Base-by-base conservation (phyloP, 2,888 invertebrate species). In the Heliconius aoede region DNA sequence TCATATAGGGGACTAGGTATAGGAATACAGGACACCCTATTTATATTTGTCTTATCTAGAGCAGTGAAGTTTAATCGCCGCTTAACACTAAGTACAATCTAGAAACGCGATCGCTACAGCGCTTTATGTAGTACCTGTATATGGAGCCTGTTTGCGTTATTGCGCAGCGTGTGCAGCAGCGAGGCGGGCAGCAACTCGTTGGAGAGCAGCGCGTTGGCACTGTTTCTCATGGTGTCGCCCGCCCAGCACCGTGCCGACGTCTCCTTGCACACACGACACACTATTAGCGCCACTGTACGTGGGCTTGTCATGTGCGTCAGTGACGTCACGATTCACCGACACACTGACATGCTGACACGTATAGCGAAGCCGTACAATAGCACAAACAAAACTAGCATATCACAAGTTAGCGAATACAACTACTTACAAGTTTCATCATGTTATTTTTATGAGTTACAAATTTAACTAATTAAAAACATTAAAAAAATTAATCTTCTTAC, bases 131-230 rank as follows among this genome's bases (percentile, higher is more conserved):
- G 74, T 86, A 91, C 91, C 91, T 92, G 91, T 86, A 92, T 90
- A 80, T 90, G 91, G 80, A 89, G 84, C 65, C 89, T 86, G 84
- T 88, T 87, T 78, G 89, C 88, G 82, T 88, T 88, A 84, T 88
- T 88, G 76, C 89, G 84, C 80, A 91, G 86, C 68, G 89, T 86
- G 82, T 89, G 95, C 83, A 90, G 93, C 89, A 88, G 85, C 79
- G 89, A 86, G 76, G 95, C 95, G 80, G 96, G 95, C 84, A 95
- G 89, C 84, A 96, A 94, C 86, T 97, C 97, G 72, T 96, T 96
- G 60, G 97, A 96, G 62, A 97, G 93, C 86, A 97, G 96, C 88
- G 96, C 97, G 90, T 97, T 97, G 68, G 97, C 96, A 86, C 97
- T 97, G 90, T 97, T 97, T 78, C 97, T 95, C 82, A 96, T 94